Percentiles rank a stretch among this genome's conserved stretches.
These are phyloP conservation scores for Drosophila triauraria DNA, from an alignment of 1,140 invertebrate genomes.

Conservation along the genomic window DNA sequence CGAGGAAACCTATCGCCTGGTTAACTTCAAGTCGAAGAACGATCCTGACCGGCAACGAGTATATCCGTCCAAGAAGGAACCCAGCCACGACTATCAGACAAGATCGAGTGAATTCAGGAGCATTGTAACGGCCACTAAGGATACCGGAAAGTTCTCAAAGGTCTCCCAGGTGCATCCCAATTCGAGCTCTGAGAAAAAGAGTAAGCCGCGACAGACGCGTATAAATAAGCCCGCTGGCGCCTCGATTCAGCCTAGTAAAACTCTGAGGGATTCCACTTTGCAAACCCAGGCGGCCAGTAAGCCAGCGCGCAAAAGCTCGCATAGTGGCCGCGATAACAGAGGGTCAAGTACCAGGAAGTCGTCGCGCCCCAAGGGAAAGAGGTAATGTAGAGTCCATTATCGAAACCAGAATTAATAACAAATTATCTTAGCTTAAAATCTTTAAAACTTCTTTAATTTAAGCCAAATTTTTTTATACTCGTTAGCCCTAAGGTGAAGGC, in stretches of 20 bases:
- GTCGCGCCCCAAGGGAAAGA: constrained; percentile 67
- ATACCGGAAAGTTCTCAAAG: constrained; percentile 50
- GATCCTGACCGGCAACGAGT: constrained; percentile 50
- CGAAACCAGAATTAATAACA: not conserved
- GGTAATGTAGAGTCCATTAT: constrained; percentile 30
- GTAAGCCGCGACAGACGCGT: constrained; percentile 53
- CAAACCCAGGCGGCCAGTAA: constrained; percentile 42
- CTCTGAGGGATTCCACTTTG: constrained; percentile 35
- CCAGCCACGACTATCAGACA: constrained; percentile 62
- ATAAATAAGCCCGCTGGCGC: constrained; percentile 62
- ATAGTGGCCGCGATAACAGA: constrained; percentile 30
- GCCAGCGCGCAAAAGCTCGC: constrained; percentile 50
- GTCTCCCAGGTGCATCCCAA: constrained; percentile 32
- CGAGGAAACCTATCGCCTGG: constrained; percentile 90
- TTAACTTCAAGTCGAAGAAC: constrained; percentile 85
- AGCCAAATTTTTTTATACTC: no score
- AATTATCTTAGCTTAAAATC: no score
- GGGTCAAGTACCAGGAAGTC: constrained; percentile 57
- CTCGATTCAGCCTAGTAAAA: constrained; percentile 49
- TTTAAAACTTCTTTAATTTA: no score
- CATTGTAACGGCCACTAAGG: constrained; percentile 36
- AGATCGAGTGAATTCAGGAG: constrained; percentile 50
- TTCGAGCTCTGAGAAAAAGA: constrained; percentile 52
- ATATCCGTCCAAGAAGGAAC: constrained; percentile 56
- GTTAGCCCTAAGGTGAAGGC: no score